Percentiles rank a stretch among this genome's conserved stretches.
These are phyloP conservation scores for Tethea ocularis DNA, from an alignment of 2,888 invertebrate genomes.

Conservation along the genomic window DNA sequence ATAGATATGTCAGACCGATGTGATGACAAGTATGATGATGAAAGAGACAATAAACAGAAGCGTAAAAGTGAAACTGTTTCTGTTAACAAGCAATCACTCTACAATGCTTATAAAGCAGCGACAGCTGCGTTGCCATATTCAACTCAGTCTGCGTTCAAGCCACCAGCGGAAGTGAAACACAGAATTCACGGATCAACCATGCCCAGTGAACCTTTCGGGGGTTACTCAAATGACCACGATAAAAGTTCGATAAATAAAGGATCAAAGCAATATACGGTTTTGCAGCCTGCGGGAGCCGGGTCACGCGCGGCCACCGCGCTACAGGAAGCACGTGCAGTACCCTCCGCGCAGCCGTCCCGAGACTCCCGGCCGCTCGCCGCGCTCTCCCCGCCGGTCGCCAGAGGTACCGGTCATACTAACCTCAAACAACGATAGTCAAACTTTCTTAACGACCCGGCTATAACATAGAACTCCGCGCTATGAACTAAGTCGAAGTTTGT, in stretches of 20 bases:
- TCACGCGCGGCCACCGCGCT: constrained; percentile 92
- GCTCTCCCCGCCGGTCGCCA: constrained; percentile 90
- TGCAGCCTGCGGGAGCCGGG: constrained; percentile 92
- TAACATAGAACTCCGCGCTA: constrained; percentile 70
- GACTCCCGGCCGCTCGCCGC: constrained; percentile 76
- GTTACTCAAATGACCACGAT: constrained; percentile 85
- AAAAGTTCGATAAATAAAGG: constrained; percentile 68
- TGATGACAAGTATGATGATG: constrained; percentile 86
- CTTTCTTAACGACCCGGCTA: constrained; percentile 77
- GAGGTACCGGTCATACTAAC: constrained; percentile 84
- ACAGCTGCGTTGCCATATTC: constrained; percentile 86
- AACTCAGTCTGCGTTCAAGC: constrained; percentile 91
- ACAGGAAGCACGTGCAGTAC: constrained; percentile 87
- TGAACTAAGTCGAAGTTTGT: constrained; percentile 76
- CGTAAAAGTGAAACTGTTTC: constrained; percentile 78
- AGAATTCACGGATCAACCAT: constrained; percentile 66
- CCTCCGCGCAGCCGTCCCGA: constrained; percentile 78
- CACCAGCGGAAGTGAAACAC: constrained; percentile 87
- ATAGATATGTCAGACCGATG: constrained; percentile 90
- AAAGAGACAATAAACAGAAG: constrained; percentile 77
- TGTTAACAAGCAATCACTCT: constrained; percentile 81
- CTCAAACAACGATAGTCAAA: constrained; percentile 67
- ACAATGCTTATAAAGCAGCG: constrained; percentile 81
- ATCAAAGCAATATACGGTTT: constrained; percentile 93
- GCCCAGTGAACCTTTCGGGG: constrained; percentile 89